phyloP scores from a whole-genome alignment of 1,140 invertebrate species.

The Brachionus koreanus region DNA sequence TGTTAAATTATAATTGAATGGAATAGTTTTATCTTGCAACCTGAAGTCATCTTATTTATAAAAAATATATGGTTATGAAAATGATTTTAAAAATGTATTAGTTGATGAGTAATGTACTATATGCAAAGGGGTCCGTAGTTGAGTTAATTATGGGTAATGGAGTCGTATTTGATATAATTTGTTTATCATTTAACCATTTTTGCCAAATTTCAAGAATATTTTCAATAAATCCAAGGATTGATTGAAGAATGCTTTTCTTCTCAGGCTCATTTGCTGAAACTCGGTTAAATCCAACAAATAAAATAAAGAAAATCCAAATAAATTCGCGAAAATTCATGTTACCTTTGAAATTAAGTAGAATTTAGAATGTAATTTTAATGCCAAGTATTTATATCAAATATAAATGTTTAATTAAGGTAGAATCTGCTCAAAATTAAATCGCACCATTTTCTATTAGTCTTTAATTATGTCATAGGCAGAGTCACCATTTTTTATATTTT shows the following conservation, averaged over 20 bases:
- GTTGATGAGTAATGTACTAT: neutral
- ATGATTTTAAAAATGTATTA: neutral
- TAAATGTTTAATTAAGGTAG: neutral
- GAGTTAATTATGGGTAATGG: neutral
- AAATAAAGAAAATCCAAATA: neutral
- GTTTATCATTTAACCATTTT: neutral
- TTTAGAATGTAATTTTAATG: neutral
- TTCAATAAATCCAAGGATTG: neutral
- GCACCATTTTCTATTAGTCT: neutral
- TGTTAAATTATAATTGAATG: conserved; percentile 24
- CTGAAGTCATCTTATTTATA: neutral
- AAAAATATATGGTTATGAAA: neutral
- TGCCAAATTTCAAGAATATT: neutral
- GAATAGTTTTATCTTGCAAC: neutral
- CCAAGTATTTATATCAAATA: neutral
- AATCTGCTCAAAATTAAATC: neutral
- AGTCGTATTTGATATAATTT: neutral
- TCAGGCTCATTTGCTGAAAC: neutral
- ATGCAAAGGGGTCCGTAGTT: neutral
- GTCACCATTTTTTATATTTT: neutral
- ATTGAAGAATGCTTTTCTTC: neutral
- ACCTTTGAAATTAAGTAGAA: neutral
- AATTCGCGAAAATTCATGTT: neutral
- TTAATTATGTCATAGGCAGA: neutral
- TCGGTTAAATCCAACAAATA: neutral